Evolutionary conservation across 92 coral and sea anemone genomes (phyloP), one percentile per base, ranked within the genome.

Genomic region (Epizoanthus rinbou): DNA sequence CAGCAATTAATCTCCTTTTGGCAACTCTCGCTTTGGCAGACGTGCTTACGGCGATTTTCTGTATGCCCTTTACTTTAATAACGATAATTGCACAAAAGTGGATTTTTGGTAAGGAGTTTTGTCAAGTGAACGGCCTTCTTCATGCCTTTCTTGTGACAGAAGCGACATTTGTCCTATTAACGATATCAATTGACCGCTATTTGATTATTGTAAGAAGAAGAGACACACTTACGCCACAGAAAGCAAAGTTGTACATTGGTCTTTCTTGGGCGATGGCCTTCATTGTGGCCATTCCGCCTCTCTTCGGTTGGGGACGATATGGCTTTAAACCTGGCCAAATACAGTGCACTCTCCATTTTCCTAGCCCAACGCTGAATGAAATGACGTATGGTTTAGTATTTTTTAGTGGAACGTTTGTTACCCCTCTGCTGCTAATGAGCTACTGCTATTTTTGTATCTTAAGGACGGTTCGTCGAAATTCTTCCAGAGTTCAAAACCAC

Each of bases 1-100:
- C 98, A 24, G 97, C 98, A 15, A 95, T 95, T 58, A 95, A 95
- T 86, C 85, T 95, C 19, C 86, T 95, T 14, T 87, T 95, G 11
- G 97, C 98, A 7, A 95, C 94, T 5, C 81, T 95, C 14, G 98
- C 98, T 4, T 74, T 95, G 91, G 98, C 97, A 11, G 98, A 95
- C 76, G 89, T 95, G 3, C 84, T 95, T 68, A 91, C 95, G 21
- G 93, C 98, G 10, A 50, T 90, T 4, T 65, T 90, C 59, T 95
- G 98, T 71, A 95, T 95, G 98, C 91, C 95, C 0, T 90, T 92
- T 64, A 84, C 98, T 7, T 69, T 93, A 45, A 80, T 93, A 15
- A 89, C 95, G 1, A 62, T 95, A 1, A 78, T 91, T 74, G 88
- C 94, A 8, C 87, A 93, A 45, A 86, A 85, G n/a, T 95, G 98